Evolutionary conservation across 30 jellyfish, hydroid and myxozoan species (phyloP), one percentile per base, ranked within the genome.

Genomic region (Aurelia aurita complex sp. Pacific): DNA sequence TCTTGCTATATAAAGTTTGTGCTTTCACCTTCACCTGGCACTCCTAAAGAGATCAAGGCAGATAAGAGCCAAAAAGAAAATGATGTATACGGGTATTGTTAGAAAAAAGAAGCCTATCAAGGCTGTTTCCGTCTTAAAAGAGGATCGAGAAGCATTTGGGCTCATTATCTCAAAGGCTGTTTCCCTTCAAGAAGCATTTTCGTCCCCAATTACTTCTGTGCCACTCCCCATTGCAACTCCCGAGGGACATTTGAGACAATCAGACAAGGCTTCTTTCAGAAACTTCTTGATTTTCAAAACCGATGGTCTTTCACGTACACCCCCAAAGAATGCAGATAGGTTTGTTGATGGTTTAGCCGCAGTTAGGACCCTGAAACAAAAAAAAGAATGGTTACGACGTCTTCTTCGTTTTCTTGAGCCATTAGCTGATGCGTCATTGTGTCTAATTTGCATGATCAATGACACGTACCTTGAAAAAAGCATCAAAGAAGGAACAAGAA

Each of bases 81-180:
- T 11, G 67, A 11, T 55, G 17, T 11, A 55, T 55, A 55, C 67
- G 67, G 67, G 67, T 17, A 55, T 55, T 55, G 17, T 55, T 55
- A 55, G 67, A 55, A 17, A 11, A 55, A 55, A 55, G 67, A 55
- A 55, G 67, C 67, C 67, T 11, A 55, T 55, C 67, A 55, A 55
- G 67, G 67, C 67, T 55, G 17, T 55, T 55, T 55, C 67, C 17
- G 67, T 55, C 13, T 55, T 55, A 17, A 55, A 55, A 55, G 67
- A 55, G 67, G 67, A 55, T 55, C 67, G 67, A 55, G 16, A 55
- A 55, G 67, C 67, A 55, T 55, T 55, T 55, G 67, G 67, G 67
- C 67, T 55, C 67, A 55, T 55, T 55, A 55, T 55, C 67, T 55
- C 67, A 55, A 55, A 55, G 67, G 67, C 67, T 55, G 67, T 55